Base-by-base conservation (phyloP, 1,140 invertebrate species). In the Paralvinella palmiformis region DNA sequence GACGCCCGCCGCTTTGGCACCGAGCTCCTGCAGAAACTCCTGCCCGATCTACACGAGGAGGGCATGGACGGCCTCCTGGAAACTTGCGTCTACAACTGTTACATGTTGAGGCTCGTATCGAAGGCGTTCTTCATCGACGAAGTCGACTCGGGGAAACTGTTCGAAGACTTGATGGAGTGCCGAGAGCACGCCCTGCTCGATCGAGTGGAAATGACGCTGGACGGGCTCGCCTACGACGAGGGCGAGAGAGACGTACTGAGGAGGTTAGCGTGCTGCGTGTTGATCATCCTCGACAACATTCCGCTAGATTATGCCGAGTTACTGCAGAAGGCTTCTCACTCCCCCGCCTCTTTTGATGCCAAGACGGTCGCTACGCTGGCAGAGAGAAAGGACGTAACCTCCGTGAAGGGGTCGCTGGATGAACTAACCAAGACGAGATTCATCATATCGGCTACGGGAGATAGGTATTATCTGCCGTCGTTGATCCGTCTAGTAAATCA, bases 11-110 rank as follows among this genome's bases (percentile, higher is more conserved):
- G 57, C 2, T 15, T 24, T 20, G 58, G 50, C 33, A 32, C 58
- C 27, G 29, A 55, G 15, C 50, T 63, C 17, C 41, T 63, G 27
- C 31, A 31, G 6, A 32, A 37, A 27, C n/a, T 63, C 17, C 27
- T 36, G 29, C 62, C 62, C 20, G 62, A 63, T 33, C 53, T 63
- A 24, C 62, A 55, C 24, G 53, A 55, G 13, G 50, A 63, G 33
- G 62, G 50, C 53, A 57, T 63, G 33, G 17, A 36, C 20, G 20
- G 22, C 32, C 52, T 63, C 29, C 24, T 52, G 13, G 50, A 35
- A 24, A 24, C 50, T n/a, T 55, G 50, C 37, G 48, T 27, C 24
- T 33, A 63, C 53, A 33, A 59, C 32, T 27, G 20, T 3, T 36
- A 33, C 17, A n/a, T 27, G 17, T n/a, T 63, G 17, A 22, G n/a